These are phyloP conservation scores for Sipha flava DNA, from an alignment of 1,140 invertebrate genomes.

Conservation along the genomic window DNA sequence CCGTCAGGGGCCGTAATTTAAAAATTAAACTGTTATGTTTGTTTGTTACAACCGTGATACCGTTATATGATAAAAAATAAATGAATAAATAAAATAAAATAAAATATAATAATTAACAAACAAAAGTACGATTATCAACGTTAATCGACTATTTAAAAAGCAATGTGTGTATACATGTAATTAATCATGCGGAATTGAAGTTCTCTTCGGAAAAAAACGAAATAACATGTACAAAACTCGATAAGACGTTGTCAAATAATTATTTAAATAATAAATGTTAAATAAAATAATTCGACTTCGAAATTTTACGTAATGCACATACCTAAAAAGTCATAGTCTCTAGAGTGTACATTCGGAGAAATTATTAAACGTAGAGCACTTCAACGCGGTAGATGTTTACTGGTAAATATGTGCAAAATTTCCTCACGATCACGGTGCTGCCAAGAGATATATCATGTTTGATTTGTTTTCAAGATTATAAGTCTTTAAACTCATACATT, in stretches of 20 bases:
- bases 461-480: constrained; percentile 4
- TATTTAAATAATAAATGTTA: not conserved
- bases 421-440: not conserved
- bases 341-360: not conserved
- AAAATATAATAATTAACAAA: not conserved
- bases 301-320: not conserved
- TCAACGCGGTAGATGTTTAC: not conserved
- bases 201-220: not conserved
- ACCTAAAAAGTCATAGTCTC: not conserved
- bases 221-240: not conserved
- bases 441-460: not conserved
- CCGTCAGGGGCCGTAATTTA: not conserved
- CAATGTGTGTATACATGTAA: not conserved
- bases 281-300: not conserved
- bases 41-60: not conserved
- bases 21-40: not conserved
- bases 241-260: not conserved
- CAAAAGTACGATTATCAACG: no score
- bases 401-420: not conserved
- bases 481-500: not conserved
- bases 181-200: not conserved
- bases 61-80: no score
- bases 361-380: not conserved
- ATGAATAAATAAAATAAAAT: not conserved
- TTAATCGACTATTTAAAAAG: not conserved